Percentiles rank a stretch among this genome's conserved stretches.
phyloP scores from a whole-genome alignment of 2,888 invertebrate genomes.

The Hydroisotoma schaefferi region DNA sequence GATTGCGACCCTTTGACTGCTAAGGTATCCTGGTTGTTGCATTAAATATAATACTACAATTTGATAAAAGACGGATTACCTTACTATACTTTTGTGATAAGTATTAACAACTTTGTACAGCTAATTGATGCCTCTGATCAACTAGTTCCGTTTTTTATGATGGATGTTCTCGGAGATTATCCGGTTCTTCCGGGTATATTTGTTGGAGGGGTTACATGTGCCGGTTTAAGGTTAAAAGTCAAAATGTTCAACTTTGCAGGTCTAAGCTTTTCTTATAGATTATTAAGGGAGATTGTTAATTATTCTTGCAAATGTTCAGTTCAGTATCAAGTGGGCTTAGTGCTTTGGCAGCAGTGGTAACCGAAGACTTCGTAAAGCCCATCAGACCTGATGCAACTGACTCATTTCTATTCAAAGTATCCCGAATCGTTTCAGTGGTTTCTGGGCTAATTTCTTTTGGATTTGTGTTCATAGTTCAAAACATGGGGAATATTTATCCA shows the following conservation, averaged over 20 bases:
- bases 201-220: no score
- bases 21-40: slow-evolving; percentile 53
- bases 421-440: slow-evolving; percentile 24
- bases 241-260: no score
- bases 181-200: slow-evolving; percentile 39
- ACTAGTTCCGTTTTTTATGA: slow-evolving; percentile 29
- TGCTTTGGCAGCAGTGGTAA: slow-evolving; percentile 34
- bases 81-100: background rate
- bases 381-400: slow-evolving; percentile 22
- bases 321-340: slow-evolving; percentile 38
- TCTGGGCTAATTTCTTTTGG: slow-evolving; percentile 32
- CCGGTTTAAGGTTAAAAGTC: slow-evolving; percentile 34
- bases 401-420: slow-evolving; percentile 17
- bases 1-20: slow-evolving; percentile 74
- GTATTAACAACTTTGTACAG: no score
- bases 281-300: background rate
- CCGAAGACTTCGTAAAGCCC: slow-evolving; percentile 30
- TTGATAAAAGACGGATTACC: background rate
- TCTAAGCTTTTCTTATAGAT: no score
- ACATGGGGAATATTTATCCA: slow-evolving; percentile 32
- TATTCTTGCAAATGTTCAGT: slow-evolving; percentile 9
- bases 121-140: slow-evolving; percentile 23
- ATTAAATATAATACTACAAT: background rate
- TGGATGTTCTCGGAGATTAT: slow-evolving; percentile 32
- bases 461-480: slow-evolving; percentile 31